These are phyloP conservation scores for Mesocentrotus franciscanus DNA, from an alignment of 53 echinoderm and acorn worm species.

Conservation along the genomic window DNA sequence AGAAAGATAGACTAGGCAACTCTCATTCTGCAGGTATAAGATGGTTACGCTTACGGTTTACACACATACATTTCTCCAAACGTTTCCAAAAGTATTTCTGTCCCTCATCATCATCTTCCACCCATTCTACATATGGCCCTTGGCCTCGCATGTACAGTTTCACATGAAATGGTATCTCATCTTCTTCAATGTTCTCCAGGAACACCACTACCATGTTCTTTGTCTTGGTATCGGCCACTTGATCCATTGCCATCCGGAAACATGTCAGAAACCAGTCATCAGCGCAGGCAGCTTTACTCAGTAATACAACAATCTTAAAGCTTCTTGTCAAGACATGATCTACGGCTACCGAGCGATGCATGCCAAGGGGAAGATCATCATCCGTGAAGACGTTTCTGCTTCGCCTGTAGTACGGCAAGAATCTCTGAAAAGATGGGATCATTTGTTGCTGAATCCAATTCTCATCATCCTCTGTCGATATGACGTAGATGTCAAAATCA, in stretches of 20 bases:
- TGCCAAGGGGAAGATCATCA: neutral
- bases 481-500: slow-evolving; percentile 8
- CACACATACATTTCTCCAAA: neutral
- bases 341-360: neutral
- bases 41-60: neutral
- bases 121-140: neutral
- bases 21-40: slow-evolving; percentile 3
- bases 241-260: slow-evolving; percentile 10
- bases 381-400: neutral
- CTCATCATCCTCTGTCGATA: neutral
- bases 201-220: neutral
- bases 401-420: neutral
- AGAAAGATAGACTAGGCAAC: neutral
- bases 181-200: neutral
- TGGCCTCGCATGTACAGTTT: neutral
- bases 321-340: neutral
- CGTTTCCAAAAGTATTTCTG: neutral
- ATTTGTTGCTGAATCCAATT: neutral
- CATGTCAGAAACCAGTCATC: slow-evolving; percentile 9
- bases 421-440: neutral
- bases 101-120: neutral
- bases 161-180: neutral
- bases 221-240: neutral
- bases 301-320: neutral
- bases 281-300: neutral